Conservation (phyloP, 2,113 vertebrate species). For the Laticauda colubrina region DNA sequence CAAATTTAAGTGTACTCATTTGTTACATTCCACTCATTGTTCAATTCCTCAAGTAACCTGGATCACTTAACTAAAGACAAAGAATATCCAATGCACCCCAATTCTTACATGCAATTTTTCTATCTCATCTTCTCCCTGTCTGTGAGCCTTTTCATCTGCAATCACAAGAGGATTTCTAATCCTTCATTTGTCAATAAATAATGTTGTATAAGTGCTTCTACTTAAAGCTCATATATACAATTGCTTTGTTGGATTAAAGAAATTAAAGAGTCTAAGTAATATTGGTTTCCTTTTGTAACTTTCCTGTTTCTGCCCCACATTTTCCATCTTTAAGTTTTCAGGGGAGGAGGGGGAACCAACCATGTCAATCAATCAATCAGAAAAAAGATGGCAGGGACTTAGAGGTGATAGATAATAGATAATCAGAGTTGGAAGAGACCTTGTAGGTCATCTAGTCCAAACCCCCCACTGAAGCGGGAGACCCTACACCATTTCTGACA, state of each 20-base stretch:
- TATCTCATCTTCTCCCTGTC: background rate
- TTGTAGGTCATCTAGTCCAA: too few relatives aligned
- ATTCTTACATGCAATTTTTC: background rate
- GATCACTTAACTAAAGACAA: background rate
- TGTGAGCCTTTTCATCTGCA: rapidly evolving
- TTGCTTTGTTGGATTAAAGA: background rate
- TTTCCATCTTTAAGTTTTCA: background rate
- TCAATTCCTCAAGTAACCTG: background rate
- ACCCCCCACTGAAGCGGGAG: too few relatives aligned
- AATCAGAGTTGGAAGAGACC: too few relatives aligned
- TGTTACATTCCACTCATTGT: background rate
- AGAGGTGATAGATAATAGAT: too few relatives aligned
- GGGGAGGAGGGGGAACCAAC: background rate
- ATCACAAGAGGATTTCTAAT: background rate
- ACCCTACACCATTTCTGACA: too few relatives aligned
- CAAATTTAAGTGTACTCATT: background rate
- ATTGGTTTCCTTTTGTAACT: background rate
- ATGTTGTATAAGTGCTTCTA: background rate
- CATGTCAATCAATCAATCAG: background rate
- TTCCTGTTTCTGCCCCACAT: background rate
- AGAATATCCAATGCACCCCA: background rate
- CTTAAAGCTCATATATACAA: background rate
- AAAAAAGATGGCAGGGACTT: too few relatives aligned
- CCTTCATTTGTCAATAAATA: background rate
- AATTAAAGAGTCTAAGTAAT: background rate